Evolutionary conservation across 92 coral and sea anemone species (phyloP).

Genomic region (Plumapathes pennacea): DNA sequence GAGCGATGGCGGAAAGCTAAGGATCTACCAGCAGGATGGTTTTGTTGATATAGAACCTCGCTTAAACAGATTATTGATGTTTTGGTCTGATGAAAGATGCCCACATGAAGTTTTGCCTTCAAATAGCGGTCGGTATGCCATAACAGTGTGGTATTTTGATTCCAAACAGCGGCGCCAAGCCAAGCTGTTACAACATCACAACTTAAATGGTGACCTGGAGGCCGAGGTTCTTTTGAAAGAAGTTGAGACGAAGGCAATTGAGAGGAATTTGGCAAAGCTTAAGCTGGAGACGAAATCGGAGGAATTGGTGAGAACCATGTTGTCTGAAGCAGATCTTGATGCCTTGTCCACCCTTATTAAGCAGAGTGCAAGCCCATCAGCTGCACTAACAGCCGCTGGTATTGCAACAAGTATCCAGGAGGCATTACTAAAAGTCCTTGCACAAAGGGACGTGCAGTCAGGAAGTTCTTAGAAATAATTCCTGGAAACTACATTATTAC

Average conservation of each 20-base stretch:
- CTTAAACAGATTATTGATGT: constrained; percentile 79
- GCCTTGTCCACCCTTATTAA: constrained; percentile 49
- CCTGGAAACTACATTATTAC: neutral
- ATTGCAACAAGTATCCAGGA: constrained; percentile 50
- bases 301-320: constrained; percentile 34
- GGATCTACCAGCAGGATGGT: constrained; percentile 60
- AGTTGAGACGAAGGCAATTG: constrained; percentile 52
- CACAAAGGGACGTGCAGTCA: constrained; percentile 9
- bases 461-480: neutral
- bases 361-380: constrained; percentile 45
- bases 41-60: constrained; percentile 79
- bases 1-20: constrained; percentile 78
- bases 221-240: constrained; percentile 58
- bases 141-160: constrained; percentile 95
- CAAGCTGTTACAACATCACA: constrained; percentile 42
- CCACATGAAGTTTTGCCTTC: constrained; percentile 97
- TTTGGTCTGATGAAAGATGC: constrained; percentile 89
- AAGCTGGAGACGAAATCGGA: constrained; percentile 65
- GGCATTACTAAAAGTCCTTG: constrained; percentile 51
- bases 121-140: constrained; percentile 72
- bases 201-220: constrained; percentile 37
- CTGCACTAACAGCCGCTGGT: constrained; percentile 18
- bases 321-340: constrained; percentile 63
- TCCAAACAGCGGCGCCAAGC: constrained; percentile 67
- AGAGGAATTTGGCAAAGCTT: constrained; percentile 55